A percentile compares a stretch with the other conserved stretches of the same genome.
These are phyloP conservation scores for Phalacrocorax aristotelis DNA, from an alignment of 2,113 vertebrate species.

Conservation along the genomic window DNA sequence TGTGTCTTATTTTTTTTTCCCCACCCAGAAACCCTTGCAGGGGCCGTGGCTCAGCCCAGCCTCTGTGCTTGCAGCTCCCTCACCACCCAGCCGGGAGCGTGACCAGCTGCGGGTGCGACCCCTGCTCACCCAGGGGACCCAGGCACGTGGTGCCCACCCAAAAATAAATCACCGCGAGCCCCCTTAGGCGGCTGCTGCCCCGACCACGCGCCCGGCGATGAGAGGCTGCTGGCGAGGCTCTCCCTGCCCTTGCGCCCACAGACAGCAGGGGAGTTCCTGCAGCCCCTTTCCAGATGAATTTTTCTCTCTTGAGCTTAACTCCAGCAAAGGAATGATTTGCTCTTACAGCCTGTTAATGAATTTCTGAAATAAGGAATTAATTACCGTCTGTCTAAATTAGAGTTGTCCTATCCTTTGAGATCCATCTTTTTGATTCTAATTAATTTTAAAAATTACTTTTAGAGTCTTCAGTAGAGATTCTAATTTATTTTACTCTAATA, in stretches of 20 bases:
- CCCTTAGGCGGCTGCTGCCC: not conserved
- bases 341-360: slow-evolving; percentile 60
- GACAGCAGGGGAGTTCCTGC: not conserved
- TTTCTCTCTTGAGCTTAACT: not conserved
- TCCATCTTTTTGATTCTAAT: slow-evolving; percentile 79
- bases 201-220: fast-evolving
- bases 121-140: not conserved
- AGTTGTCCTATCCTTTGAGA: slow-evolving; percentile 74
- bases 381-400: slow-evolving; percentile 73
- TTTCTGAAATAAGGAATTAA: slow-evolving; percentile 72
- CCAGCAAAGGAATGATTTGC: slow-evolving; percentile 60
- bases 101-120: not conserved
- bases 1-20: not conserved
- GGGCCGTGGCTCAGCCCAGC: fast-evolving
- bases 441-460: slow-evolving; percentile 78
- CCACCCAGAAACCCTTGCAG: not conserved
- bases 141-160: fast-evolving
- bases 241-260: not conserved
- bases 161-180: fast-evolving
- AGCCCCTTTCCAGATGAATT: slow-evolving; percentile 36
- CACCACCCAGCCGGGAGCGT: not conserved
- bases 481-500: slow-evolving; percentile 74
- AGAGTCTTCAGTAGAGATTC: slow-evolving; percentile 55
- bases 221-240: not conserved
- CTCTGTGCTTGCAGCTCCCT: not conserved